phyloP scores from a whole-genome alignment of 2,113 vertebrate species.

The Ceratotherium simum region DNA sequence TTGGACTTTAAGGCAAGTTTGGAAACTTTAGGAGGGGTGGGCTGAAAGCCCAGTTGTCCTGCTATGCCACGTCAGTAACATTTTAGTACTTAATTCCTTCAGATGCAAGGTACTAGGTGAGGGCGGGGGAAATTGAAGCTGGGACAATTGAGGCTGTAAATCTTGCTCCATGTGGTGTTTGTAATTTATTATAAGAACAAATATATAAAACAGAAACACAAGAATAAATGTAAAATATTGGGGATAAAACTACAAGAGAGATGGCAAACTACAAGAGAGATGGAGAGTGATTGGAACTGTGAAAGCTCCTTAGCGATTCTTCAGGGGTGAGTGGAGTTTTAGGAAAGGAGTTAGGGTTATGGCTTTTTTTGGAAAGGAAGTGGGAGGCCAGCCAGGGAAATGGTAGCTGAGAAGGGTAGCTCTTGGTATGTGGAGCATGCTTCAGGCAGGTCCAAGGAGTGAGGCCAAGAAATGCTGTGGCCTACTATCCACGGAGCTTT shows the following conservation, averaged over 20 bases:
- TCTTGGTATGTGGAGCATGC: not conserved
- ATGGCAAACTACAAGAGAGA: not conserved
- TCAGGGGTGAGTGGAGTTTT: not conserved
- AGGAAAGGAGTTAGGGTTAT: not conserved
- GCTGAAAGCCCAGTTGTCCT: not conserved
- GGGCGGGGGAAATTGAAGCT: not conserved
- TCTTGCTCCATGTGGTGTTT: not conserved
- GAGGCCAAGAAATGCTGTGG: not conserved
- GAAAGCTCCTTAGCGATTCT: not conserved
- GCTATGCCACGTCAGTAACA: not conserved
- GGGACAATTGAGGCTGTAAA: not conserved
- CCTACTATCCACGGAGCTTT: not conserved
- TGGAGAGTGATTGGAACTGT: not conserved
- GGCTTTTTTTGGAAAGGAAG: not conserved
- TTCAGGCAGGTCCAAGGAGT: not conserved
- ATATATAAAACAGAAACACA: not conserved
- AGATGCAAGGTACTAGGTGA: not conserved
- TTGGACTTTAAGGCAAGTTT: not conserved
- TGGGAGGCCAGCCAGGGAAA: not conserved
- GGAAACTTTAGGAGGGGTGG: not conserved
- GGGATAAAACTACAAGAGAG: not conserved
- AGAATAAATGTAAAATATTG: not conserved
- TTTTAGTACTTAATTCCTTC: not conserved
- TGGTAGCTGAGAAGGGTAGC: not conserved
- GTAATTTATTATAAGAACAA: not conserved